These are phyloP conservation scores for Butastur rufipennis DNA, from an alignment of 2,113 vertebrate species.

Conservation along the genomic window DNA sequence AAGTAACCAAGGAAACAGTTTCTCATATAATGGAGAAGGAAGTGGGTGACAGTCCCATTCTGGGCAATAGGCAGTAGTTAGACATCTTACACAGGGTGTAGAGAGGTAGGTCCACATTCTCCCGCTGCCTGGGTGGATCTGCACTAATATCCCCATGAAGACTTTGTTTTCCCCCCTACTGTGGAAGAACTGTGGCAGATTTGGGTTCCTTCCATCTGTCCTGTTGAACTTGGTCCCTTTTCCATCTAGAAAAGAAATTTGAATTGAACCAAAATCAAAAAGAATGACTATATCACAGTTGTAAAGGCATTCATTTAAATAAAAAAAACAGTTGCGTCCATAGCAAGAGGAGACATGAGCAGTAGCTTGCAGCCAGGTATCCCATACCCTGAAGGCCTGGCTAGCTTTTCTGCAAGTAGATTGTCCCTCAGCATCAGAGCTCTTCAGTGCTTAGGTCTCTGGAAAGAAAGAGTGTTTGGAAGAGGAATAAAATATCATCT, in stretches of 20 bases:
- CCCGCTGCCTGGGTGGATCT: not conserved
- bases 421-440: not conserved
- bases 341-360: not conserved
- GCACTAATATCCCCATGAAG: not conserved
- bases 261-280: not conserved
- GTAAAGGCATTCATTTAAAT: not conserved
- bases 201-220: not conserved
- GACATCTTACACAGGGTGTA: not conserved
- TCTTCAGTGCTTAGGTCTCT: not conserved
- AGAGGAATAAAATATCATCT: not conserved
- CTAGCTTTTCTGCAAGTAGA: not conserved
- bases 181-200: not conserved
- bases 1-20: not conserved
- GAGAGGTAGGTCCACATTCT: not conserved
- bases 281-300: not conserved
- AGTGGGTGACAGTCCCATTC: no score
- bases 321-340: not conserved
- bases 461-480: not conserved
- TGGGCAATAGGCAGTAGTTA: not conserved
- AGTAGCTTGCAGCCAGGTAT: not conserved
- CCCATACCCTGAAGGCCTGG: not conserved
- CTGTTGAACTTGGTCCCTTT: not conserved
- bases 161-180: rapidly evolving
- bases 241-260: not conserved
- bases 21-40: not conserved